These are phyloP conservation scores for Myrmophylax atrothorax DNA, from an alignment of 2,113 vertebrate genomes.

Conservation along the genomic window DNA sequence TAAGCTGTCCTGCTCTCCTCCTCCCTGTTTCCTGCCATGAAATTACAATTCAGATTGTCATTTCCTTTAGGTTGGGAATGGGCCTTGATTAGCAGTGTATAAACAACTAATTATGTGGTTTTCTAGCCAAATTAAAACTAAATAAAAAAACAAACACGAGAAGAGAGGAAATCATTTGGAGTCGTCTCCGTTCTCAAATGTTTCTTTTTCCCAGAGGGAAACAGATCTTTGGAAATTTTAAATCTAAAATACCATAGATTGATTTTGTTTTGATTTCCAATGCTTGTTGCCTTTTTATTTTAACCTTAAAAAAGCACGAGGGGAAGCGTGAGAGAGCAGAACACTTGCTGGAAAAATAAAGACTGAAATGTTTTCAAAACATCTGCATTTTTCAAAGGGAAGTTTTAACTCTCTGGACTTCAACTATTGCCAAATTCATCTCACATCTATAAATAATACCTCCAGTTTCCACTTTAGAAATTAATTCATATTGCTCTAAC, in stretches of 20 bases:
- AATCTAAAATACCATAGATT: not conserved
- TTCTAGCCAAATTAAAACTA: not conserved
- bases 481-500: not conserved
- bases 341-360: constrained; percentile 3
- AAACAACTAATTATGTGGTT: not conserved
- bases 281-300: not conserved
- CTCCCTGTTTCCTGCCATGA: not conserved
- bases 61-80: not conserved
- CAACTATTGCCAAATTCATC: not conserved
- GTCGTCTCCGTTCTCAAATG: not conserved
- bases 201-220: constrained; percentile 5
- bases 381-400: constrained; percentile 7
- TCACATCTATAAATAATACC: constrained; percentile 27
- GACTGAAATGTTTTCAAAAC: constrained; percentile 17
- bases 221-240: not conserved
- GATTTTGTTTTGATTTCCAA: constrained; percentile 22
- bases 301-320: not conserved
- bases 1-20: not conserved
- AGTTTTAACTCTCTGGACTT: constrained; percentile 21
- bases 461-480: not conserved
- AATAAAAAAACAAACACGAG: not conserved
- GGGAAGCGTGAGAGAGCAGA: constrained; percentile 23
- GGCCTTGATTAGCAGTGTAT: not conserved
- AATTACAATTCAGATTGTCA: not conserved
- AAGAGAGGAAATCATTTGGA: not conserved